phyloP scores from a whole-genome alignment of 2,113 vertebrate genomes.

The Mungos mungo region DNA sequence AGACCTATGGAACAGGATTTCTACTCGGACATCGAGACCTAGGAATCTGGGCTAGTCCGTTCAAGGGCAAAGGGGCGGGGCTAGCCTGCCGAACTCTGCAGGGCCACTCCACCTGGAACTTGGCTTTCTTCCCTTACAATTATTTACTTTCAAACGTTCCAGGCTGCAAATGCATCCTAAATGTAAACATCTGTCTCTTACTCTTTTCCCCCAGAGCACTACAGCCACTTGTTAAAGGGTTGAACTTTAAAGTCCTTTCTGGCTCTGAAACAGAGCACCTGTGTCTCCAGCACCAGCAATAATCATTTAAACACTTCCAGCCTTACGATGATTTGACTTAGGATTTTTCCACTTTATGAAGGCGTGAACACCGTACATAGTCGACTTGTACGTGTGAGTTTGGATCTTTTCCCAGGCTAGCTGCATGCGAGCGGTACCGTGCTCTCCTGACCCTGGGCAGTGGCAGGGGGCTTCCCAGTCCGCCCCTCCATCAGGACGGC shows the following conservation, averaged over 20 bases:
- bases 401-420: neutral
- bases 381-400: neutral
- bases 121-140: neutral
- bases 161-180: neutral
- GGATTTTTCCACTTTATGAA: neutral
- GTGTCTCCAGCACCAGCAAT: neutral
- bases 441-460: neutral
- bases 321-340: neutral
- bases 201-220: neutral
- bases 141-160: neutral
- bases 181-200: neutral
- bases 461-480: neutral
- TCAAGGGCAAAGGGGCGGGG: neutral
- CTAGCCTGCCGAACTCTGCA: neutral
- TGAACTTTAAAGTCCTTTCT: neutral
- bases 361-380: neutral
- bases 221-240: neutral
- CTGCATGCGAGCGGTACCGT: accelerated
- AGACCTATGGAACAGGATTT: neutral
- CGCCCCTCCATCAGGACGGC: neutral
- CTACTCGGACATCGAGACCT: neutral
- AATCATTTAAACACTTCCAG: too few relatives aligned
- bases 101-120: neutral
- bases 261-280: neutral
- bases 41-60: neutral